Evolutionary conservation across 2,113 vertebrate genomes (phyloP), one percentile per base, ranked within the genome.

Genomic region (Amazona guildingii): DNA sequence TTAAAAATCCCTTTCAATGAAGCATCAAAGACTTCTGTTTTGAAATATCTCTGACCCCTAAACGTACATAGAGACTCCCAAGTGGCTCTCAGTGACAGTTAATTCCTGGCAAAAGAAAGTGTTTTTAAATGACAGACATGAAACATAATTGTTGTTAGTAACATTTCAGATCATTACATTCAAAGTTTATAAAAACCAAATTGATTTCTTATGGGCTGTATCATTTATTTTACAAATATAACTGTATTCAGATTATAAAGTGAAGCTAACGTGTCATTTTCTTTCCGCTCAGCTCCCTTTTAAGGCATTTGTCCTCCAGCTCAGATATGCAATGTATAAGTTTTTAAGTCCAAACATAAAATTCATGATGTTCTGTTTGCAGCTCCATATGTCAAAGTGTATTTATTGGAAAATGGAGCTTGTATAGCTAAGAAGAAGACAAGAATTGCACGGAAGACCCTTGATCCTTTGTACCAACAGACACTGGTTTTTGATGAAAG

Each of bases 391-490:
- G 99, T 99, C 94, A 99, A 99, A 97, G 99, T 99, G 19, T 99
- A 99, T 76, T 98, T 99, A 95, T 97, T 99, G 97, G 99, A 99
- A 97, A 99, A 99, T 52, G 99, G 99, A 95, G 98, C 99, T 7
- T 99, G 99, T 67, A 98, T 99, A 98, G 99, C 99, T 97, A 99
- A 99, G 97, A 99, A 99, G 98, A 99, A 99, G 98, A 99, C 99
- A 85, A 99, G 99, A 98, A 99, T 99, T 97, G 99, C 99, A 94
- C 97, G 99, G 95, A 99, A 99, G 98, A 99, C 99, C 16, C 99
- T 99, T 63, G 99, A 99, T 97, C 99, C 99, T 54, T 97, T 99
- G 87, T 99, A 99, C 97, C 99, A 99, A 93, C 99, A 99, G 97
- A 98, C 98, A 48, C 97, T 99, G 96, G 98, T 99, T 86, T 99